Percentiles rank a stretch among this genome's conserved stretches.
phyloP scores from a whole-genome alignment of 2,113 vertebrate genomes.

The Lepisosteus osseus region DNA sequence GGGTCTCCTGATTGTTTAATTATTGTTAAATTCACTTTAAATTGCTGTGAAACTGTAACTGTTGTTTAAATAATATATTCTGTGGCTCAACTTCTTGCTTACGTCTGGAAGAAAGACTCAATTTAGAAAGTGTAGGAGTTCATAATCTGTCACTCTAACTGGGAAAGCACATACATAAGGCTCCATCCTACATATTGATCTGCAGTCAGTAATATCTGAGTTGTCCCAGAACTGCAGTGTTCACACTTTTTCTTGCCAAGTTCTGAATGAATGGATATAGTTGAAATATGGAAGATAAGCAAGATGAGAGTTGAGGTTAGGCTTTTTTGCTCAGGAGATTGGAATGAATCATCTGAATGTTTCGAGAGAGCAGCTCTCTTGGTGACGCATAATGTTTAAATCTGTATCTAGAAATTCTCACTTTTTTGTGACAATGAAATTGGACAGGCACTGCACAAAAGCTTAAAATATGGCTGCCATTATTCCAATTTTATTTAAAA shows the following conservation, averaged over 20 bases:
- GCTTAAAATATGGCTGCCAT: too few species aligned
- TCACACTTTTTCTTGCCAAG: constrained; percentile 23
- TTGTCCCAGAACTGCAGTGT: constrained; percentile 24
- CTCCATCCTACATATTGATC: constrained; percentile 28
- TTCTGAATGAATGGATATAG: neutral
- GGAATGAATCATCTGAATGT: too few species aligned
- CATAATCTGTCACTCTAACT: neutral
- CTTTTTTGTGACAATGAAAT: too few species aligned
- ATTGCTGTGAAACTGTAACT: neutral
- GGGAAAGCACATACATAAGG: neutral
- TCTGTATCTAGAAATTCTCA: too few species aligned
- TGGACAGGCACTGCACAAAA: too few species aligned
- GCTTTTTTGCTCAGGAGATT: too few species aligned
- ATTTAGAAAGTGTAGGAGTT: neutral
- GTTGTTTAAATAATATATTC: neutral
- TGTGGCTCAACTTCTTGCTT: neutral
- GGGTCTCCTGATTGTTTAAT: neutral
- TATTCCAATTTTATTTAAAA: too few species aligned
- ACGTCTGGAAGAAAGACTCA: neutral
- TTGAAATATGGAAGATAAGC: too few species aligned
- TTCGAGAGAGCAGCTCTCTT: too few species aligned
- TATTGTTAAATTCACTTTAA: neutral
- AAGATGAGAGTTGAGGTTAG: too few species aligned
- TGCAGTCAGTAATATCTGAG: constrained; percentile 27
- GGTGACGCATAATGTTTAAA: too few species aligned